Percentiles rank a stretch among this genome's conserved stretches.
Evolutionary conservation across 2,113 vertebrate genomes (phyloP).

Genomic region (Mionectes macconnelli): DNA sequence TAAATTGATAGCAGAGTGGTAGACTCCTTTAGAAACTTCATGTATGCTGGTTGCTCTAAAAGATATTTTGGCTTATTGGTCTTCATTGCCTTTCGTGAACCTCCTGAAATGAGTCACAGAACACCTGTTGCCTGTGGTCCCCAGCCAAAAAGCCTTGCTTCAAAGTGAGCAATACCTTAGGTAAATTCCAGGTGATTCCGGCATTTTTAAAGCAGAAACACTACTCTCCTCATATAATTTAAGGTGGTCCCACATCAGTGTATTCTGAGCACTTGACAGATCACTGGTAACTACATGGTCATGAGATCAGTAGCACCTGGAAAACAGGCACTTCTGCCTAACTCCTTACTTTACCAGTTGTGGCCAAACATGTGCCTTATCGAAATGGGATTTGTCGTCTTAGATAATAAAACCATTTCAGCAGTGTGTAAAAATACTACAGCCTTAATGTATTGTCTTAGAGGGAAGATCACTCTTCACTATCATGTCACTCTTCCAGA

Average conservation of each 20-base stretch:
- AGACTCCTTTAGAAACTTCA: background rate
- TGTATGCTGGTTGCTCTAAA: background rate
- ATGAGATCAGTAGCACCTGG: background rate
- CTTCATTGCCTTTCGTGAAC: background rate
- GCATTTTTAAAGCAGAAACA: background rate
- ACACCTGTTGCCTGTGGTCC: background rate
- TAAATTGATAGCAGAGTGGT: background rate
- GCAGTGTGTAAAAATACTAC: background rate
- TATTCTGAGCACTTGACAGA: rapidly evolving
- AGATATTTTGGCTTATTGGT: background rate
- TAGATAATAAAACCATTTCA: background rate
- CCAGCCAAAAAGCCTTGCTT: background rate
- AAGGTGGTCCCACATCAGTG: background rate
- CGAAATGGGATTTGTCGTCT: background rate
- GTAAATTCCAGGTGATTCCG: background rate
- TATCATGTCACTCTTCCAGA: background rate
- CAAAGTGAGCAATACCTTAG: background rate
- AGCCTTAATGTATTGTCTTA: background rate
- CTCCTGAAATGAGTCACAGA: background rate
- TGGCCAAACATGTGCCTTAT: background rate
- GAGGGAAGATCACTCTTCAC: background rate
- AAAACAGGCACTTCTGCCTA: background rate
- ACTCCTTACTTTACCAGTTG: background rate
- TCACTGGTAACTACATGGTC: background rate
- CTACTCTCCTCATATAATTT: background rate